Evolutionary conservation across 2,113 vertebrate species (phyloP).

Genomic region (Oxygymnocypris stewartii): DNA sequence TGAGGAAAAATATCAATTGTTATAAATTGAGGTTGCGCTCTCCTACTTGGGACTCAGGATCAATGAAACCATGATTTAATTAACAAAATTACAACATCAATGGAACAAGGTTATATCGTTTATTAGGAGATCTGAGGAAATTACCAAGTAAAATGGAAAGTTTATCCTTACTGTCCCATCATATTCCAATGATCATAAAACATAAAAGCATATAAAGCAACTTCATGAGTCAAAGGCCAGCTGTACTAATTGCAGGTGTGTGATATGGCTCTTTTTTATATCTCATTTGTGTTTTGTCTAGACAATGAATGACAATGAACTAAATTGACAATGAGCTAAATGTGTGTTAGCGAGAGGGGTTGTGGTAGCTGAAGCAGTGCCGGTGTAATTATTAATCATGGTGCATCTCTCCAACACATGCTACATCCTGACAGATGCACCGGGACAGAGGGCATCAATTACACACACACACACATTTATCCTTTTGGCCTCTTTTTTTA

Average conservation of each 20-base stretch:
- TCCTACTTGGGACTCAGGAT: neutral
- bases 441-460: constrained; percentile 39
- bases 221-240: neutral
- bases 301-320: neutral
- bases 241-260: neutral
- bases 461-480: constrained; percentile 21
- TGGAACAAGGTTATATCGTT: neutral
- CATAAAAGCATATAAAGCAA: neutral
- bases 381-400: constrained; percentile 51
- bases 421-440: constrained; percentile 47
- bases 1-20: neutral
- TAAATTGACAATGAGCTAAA: neutral
- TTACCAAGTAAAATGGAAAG: neutral
- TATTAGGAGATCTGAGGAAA: neutral
- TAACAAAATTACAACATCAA: neutral
- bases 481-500: constrained; percentile 29
- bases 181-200: neutral
- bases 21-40: neutral
- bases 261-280: neutral
- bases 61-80: neutral
- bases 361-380: neutral
- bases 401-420: constrained; percentile 46
- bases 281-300: neutral
- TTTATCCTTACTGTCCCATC: neutral
- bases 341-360: neutral